Evolutionary conservation across 2,888 invertebrate species (phyloP), one percentile per base, ranked within the genome.

Genomic region (Coelopa pilipes): DNA sequence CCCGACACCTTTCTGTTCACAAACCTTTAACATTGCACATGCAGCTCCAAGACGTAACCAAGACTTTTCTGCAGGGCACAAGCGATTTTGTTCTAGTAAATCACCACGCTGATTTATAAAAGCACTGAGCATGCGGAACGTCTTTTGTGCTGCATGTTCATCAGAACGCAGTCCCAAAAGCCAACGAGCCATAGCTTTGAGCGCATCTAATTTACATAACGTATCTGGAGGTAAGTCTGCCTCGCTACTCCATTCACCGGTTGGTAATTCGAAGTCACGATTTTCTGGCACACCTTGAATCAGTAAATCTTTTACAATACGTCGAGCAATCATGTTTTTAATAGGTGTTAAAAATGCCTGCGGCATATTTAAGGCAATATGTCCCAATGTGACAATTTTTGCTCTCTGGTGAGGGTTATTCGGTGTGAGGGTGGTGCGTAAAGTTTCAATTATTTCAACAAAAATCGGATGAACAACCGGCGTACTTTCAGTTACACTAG

Each of bases 181-280:
- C 98, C 98, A 98, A 65, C 98, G 92, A 0, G 97, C 97, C 94
- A 99, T 96, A 77, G 97, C 93, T 88, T 99, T 99, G 82, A 98
- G 91, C 0, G 96, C 98, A 87, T 97, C 97, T 75, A 98, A 91
- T 89, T 97, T 97, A 88, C 96, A 96, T 55, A 93, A 90, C 0
- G 97, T 97, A 86, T 97, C 97, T 80, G 95, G 94, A 0, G 97
- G 96, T 45, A 98, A 89, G 71, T 94, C 92, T 5, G 95, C 93
- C 84, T 97, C 96, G 0, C 91, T 87, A 85, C 96, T 96, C 98
- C 98, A 98, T 49, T 86, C 83, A 3, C 80, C 80, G 0, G 81
- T 82, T 10, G 82, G 83, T 71, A 86, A 76, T 17, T 82, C 78
- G 70, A 82, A 80, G 13, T 88, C 87, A 24, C 89, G 89, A 78